Conservation (phyloP, 1,140 invertebrate genomes). For the Trachymyrmex septentrionalis region DNA sequence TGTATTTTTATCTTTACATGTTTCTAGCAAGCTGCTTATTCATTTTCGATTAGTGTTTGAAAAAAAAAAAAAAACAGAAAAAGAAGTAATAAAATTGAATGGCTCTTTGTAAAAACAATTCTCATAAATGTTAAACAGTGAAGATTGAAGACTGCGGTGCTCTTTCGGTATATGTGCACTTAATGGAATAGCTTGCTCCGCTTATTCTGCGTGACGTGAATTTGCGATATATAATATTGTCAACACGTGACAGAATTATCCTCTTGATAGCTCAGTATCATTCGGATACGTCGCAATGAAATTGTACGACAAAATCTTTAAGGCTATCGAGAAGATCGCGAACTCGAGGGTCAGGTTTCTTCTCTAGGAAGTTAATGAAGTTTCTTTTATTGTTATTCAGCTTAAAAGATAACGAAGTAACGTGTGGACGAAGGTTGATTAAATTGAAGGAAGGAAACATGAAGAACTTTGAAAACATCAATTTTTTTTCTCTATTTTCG, state of each 20-base stretch:
- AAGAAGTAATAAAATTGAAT: background rate
- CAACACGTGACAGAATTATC: background rate
- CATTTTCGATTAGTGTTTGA: background rate
- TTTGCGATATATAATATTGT: background rate
- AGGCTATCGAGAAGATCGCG: background rate
- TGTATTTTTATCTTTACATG: background rate
- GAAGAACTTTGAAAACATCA: background rate
- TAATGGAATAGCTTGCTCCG: background rate
- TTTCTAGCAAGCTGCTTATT: background rate
- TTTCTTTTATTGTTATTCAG: background rate
- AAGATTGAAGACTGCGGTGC: background rate
- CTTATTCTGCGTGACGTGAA: background rate
- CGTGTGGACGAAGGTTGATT: background rate
- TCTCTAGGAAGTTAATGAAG: background rate
- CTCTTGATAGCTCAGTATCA: background rate
- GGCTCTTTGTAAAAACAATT: slow-evolving; percentile 37
- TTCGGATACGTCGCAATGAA: background rate
- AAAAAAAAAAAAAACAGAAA: background rate
- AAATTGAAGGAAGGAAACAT: background rate
- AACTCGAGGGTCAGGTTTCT: background rate
- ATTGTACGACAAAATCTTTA: background rate
- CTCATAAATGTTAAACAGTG: background rate
- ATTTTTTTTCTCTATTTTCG: background rate
- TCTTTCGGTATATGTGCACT: background rate
- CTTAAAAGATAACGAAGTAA: background rate